phyloP scores from a whole-genome alignment of 2,888 invertebrate species.

The Diadromus collaris region DNA sequence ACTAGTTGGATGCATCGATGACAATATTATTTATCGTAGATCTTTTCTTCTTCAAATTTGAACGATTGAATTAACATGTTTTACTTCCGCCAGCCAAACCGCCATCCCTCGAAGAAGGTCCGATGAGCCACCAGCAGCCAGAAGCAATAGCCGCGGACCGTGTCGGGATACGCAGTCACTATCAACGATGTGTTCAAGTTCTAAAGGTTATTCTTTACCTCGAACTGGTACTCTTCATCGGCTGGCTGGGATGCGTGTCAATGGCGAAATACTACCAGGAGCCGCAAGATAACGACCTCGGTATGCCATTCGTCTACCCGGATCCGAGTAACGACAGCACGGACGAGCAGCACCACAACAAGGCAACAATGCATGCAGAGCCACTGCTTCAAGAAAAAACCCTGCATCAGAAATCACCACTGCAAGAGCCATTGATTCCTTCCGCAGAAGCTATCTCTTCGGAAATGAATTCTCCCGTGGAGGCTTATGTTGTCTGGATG shows the following conservation, averaged over 20 bases:
- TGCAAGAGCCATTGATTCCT: background rate
- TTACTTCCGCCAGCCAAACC: constrained; percentile 11
- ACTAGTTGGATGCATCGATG: background rate
- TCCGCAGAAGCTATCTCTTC: background rate
- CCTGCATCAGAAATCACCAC: background rate
- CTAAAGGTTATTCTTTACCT: constrained; percentile 64
- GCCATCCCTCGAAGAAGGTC: constrained; percentile 41
- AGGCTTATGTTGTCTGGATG: background rate
- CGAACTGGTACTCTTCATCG: constrained; percentile 62
- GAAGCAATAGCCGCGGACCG: background rate
- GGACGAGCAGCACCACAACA: too few species aligned
- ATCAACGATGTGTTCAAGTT: constrained; percentile 32
- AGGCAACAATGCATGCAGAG: background rate
- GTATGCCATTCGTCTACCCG: background rate
- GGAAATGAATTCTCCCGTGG: background rate
- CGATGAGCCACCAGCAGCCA: background rate
- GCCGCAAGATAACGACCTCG: background rate
- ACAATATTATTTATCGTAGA: background rate
- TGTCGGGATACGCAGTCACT: background rate
- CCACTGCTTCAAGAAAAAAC: background rate
- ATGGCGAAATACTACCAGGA: constrained; percentile 25
- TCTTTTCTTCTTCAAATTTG: background rate
- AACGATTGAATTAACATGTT: constrained; percentile 3
- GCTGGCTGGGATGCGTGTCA: constrained; percentile 56
- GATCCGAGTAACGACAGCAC: background rate